Conservation (phyloP, 2,113 vertebrate species). For the Porphyrio hochstetteri region DNA sequence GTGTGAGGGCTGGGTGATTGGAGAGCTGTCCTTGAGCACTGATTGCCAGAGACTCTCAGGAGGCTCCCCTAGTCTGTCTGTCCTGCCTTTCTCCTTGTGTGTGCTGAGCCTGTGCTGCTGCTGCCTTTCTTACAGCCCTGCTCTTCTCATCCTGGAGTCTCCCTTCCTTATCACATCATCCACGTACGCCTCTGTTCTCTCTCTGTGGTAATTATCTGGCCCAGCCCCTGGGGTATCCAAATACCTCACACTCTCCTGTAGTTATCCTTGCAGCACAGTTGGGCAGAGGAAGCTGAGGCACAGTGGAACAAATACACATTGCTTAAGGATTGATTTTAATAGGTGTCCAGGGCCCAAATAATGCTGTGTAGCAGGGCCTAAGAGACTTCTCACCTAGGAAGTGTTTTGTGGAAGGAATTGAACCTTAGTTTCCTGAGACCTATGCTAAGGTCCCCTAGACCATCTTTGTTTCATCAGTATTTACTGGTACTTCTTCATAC, state of each 20-base stretch:
- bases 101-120: not conserved
- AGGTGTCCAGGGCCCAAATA: constrained; percentile 57
- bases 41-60: not conserved
- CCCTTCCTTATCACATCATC: constrained; percentile 43
- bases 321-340: constrained; percentile 57
- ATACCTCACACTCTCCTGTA: constrained; percentile 67
- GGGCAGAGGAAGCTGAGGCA: constrained; percentile 60
- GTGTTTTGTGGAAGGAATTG: constrained; percentile 42
- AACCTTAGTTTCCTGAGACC: constrained; percentile 16
- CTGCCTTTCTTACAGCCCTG: not conserved
- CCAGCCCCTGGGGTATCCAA: not conserved
- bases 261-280: constrained; percentile 67
- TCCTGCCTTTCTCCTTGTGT: constrained; percentile 24
- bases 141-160: not conserved
- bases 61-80: not conserved
- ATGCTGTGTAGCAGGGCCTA: constrained; percentile 5
- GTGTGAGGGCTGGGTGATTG: not conserved
- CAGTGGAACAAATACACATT: constrained; percentile 44
- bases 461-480: not conserved
- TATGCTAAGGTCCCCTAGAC: not conserved
- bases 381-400: constrained; percentile 65
- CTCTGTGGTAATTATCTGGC: constrained; percentile 62
- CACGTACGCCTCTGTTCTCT: constrained; percentile 16
- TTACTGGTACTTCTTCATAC: not conserved
- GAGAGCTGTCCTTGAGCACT: constrained; percentile 9